A percentile compares a stretch with the other conserved stretches of the same genome.
These are phyloP conservation scores for Episyrphus balteatus DNA, from an alignment of 1,140 invertebrate species.

Conservation along the genomic window DNA sequence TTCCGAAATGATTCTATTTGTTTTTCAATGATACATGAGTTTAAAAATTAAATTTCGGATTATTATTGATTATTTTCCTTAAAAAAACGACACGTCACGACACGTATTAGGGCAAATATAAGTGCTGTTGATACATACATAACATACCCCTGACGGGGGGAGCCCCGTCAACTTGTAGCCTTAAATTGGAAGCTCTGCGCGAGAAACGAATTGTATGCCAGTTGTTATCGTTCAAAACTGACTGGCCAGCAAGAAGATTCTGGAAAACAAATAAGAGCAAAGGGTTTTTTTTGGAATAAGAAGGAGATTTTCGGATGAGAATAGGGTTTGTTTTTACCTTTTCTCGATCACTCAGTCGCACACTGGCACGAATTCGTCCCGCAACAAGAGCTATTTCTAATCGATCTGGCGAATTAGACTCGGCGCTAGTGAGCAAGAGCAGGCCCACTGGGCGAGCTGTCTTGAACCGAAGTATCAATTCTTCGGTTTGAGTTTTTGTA, in stretches of 20 bases:
- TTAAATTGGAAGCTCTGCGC: constrained; percentile 67
- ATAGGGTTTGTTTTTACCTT: constrained; percentile 49
- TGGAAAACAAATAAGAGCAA: constrained; percentile 33
- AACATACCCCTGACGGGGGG: constrained; percentile 69
- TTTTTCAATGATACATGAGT: no score
- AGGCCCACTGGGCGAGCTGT: constrained; percentile 66
- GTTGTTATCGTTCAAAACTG: constrained; percentile 78
- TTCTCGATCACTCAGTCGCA: constrained; percentile 73
- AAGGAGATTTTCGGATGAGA: background rate
- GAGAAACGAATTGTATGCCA: constrained; percentile 89
- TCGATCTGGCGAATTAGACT: constrained; percentile 59
- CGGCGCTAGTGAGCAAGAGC: constrained; percentile 61
- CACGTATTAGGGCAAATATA: constrained; percentile 38
- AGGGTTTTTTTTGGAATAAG: background rate
- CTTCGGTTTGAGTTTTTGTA: constrained; percentile 81
- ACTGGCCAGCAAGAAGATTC: constrained; percentile 69
- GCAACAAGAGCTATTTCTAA: constrained; percentile 73
- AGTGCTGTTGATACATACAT: constrained; percentile 55
- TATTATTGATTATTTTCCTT: constrained; percentile 10
- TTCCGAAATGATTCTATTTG: no score
- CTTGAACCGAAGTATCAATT: constrained; percentile 76
- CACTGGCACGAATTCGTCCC: constrained; percentile 65
- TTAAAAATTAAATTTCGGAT: constrained; percentile 11
- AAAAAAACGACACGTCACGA: constrained; percentile 38
- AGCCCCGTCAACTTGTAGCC: constrained; percentile 76